These are phyloP conservation scores for Pegoplata infirma DNA, from an alignment of 2,888 invertebrate genomes.

Conservation along the genomic window DNA sequence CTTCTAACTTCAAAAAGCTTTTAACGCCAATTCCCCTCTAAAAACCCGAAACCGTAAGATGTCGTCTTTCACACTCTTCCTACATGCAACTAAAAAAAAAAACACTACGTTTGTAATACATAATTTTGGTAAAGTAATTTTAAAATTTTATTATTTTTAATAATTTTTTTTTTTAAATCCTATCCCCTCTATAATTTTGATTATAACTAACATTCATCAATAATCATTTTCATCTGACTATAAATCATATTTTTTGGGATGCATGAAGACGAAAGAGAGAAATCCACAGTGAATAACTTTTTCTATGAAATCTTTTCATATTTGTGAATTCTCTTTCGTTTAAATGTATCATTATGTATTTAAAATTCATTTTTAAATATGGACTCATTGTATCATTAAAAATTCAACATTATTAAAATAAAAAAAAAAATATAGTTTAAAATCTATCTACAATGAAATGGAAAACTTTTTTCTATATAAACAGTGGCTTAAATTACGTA, in stretches of 20 bases:
- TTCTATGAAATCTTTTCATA: no score
- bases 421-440: not conserved
- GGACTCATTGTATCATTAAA: constrained; percentile 54
- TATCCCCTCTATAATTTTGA: no score
- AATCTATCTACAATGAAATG: constrained; percentile 13
- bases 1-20: not conserved
- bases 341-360: constrained; percentile 21
- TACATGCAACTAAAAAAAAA: not conserved
- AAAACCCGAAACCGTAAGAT: constrained; percentile 19
- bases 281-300: no score
- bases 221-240: not conserved
- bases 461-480: constrained; percentile 43
- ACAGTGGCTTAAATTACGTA: constrained; percentile 55
- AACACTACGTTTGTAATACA: constrained; percentile 24
- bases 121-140: constrained; percentile 56
- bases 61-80: constrained; percentile 14
- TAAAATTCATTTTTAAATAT: constrained; percentile 24
- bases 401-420: constrained; percentile 36
- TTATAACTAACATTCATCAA: not conserved
- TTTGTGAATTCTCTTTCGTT: no score
- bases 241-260: no score
- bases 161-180: not conserved
- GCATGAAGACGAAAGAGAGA: no score
- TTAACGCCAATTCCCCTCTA: not conserved
- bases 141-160: constrained; percentile 1